Percentiles rank a stretch among this genome's conserved stretches.
Conservation (phyloP, 1,140 invertebrate genomes). For the Lineus longissimus region DNA sequence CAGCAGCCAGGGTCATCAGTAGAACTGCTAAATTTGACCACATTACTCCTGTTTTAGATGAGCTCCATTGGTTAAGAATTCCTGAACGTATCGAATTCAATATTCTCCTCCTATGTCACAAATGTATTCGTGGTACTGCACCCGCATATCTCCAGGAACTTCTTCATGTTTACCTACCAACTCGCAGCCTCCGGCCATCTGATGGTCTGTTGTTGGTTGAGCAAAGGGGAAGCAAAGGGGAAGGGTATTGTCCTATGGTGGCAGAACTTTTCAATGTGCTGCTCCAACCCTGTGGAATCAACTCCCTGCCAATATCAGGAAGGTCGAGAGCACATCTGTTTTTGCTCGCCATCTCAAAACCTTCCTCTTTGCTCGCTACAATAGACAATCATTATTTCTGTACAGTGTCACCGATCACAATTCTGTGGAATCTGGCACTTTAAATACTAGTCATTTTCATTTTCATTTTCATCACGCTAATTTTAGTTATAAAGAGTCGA, state of each 20-base stretch:
- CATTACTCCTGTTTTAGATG: neutral
- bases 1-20: neutral
- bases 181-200: neutral
- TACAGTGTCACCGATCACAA: constrained; percentile 3
- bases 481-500: no score
- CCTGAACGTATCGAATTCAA: neutral
- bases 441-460: neutral
- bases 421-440: constrained; percentile 1
- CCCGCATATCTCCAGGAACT: neutral
- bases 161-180: neutral
- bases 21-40: neutral
- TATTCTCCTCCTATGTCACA: neutral
- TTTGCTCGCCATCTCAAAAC: neutral
- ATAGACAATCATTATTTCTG: neutral
- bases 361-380: neutral
- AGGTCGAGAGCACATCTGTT: neutral
- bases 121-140: neutral
- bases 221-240: neutral
- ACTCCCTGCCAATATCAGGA: neutral
- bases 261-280: neutral
- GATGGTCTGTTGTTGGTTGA: neutral
- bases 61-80: neutral
- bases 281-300: neutral
- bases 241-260: neutral
- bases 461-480: no score